Conservation (phyloP, 2,113 vertebrate species). For the Leptocoma aspasia region DNA sequence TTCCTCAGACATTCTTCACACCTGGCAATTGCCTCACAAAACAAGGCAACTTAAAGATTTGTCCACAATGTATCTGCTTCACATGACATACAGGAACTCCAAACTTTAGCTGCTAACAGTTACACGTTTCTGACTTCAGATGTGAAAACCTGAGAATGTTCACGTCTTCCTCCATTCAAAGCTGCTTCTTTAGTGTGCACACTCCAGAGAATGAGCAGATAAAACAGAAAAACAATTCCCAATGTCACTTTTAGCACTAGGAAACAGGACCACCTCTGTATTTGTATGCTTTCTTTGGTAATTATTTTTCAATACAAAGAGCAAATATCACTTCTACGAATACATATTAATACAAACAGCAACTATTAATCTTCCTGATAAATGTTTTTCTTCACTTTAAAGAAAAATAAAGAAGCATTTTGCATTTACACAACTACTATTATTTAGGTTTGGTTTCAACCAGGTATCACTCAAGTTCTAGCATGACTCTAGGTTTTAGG, state of each 20-base stretch:
- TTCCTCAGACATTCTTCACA: neutral
- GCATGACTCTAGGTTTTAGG: neutral
- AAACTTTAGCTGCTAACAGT: neutral
- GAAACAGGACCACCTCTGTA: neutral
- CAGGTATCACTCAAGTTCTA: neutral
- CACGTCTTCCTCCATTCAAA: neutral
- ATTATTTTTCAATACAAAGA: neutral
- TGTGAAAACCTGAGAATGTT: neutral
- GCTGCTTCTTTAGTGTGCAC: neutral
- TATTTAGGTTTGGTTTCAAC: neutral
- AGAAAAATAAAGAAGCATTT: neutral
- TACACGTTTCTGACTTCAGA: neutral
- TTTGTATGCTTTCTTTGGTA: neutral
- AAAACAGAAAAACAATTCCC: neutral
- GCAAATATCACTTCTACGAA: neutral
- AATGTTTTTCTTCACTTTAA: accelerated
- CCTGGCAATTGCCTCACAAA: neutral
- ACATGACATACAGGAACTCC: neutral
- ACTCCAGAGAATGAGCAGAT: neutral
- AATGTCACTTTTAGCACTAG: neutral
- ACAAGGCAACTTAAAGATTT: neutral
- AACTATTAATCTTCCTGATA: neutral
- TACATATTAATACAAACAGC: neutral
- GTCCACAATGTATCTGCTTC: neutral
- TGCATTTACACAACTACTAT: neutral